A percentile compares a stretch with the other conserved stretches of the same genome.
Conservation (phyloP, 2,113 vertebrate species). For the Hepsetus odoe region DNA sequence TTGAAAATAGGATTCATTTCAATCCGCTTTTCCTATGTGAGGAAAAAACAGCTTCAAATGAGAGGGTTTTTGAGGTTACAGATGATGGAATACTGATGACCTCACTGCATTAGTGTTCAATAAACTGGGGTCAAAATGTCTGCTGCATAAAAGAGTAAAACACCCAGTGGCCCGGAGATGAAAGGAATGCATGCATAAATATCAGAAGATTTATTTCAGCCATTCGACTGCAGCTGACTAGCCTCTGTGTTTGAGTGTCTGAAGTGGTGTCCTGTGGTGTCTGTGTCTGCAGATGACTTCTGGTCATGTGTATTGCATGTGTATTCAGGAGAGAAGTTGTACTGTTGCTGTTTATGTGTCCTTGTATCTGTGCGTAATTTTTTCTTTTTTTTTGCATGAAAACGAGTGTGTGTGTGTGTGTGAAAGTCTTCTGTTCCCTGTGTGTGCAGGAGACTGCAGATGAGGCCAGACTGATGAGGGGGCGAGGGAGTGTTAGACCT, state of each 20-base stretch:
- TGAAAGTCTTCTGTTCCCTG: constrained; percentile 6
- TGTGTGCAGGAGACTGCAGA: constrained; percentile 44
- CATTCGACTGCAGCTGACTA: background rate
- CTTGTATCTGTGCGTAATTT: constrained; percentile 7
- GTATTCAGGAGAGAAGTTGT: background rate
- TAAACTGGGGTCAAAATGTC: background rate
- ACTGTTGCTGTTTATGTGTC: background rate
- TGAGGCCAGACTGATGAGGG: constrained; percentile 58
- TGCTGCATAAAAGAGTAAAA: background rate
- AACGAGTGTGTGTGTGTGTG: background rate
- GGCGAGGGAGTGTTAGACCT: constrained; percentile 57
- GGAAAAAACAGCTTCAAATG: background rate
- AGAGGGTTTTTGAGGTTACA: background rate
- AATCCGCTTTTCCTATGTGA: background rate
- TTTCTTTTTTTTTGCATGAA: no score
- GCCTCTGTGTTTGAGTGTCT: background rate
- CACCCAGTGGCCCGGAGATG: background rate
- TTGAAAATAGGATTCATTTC: background rate
- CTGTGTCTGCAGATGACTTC: constrained; percentile 5
- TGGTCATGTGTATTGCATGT: background rate
- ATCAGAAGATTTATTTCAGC: background rate
- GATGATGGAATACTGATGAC: background rate
- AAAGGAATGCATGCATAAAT: background rate
- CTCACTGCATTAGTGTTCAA: background rate
- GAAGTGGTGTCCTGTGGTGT: background rate